Evolutionary conservation across 2,888 invertebrate genomes (phyloP).

Genomic region (Lepeophtheirus nordmannii): DNA sequence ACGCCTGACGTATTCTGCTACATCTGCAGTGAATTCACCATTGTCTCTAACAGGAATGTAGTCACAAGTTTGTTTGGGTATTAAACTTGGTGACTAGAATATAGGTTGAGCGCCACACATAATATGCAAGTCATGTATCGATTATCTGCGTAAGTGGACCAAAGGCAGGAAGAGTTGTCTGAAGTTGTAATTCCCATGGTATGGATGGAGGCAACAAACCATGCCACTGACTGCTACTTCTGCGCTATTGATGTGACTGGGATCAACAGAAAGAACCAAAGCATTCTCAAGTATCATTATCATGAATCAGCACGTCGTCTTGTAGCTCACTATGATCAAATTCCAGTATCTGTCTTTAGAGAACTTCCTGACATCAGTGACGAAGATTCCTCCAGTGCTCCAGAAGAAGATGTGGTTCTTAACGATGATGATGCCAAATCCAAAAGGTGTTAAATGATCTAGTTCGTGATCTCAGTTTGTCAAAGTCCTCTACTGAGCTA

Average conservation of each 20-base stretch:
- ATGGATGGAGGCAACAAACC: conserved; percentile 31
- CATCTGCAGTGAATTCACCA: too few relatives aligned
- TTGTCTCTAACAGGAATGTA: too few relatives aligned
- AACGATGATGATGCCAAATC: conserved; percentile 27
- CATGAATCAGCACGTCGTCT: conserved; percentile 27
- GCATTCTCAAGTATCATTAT: conserved; percentile 26
- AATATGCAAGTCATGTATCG: not conserved
- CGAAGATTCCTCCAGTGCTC: conserved; percentile 25
- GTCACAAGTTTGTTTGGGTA: too few relatives aligned
- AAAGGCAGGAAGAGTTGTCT: conserved; percentile 25
- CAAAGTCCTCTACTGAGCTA: conserved; percentile 25
- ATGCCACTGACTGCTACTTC: conserved; percentile 32
- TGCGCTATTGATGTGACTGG: conserved; percentile 42
- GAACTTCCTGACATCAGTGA: conserved; percentile 25
- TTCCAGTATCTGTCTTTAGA: not conserved
- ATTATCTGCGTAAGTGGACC: not conserved
- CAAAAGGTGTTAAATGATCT: conserved; percentile 16
- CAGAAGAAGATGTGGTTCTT: conserved; percentile 26
- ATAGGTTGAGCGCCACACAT: conserved; percentile 17
- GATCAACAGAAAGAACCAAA: conserved; percentile 24
- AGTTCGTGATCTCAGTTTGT: conserved; percentile 21
- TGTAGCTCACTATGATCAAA: conserved; percentile 23
- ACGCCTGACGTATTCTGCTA: too few relatives aligned
- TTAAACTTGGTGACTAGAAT: conserved; percentile 18
- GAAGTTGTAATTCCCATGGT: conserved; percentile 30